Conservation (phyloP, 2,797 vertebrate genomes). For the Chelmon rostratus region DNA sequence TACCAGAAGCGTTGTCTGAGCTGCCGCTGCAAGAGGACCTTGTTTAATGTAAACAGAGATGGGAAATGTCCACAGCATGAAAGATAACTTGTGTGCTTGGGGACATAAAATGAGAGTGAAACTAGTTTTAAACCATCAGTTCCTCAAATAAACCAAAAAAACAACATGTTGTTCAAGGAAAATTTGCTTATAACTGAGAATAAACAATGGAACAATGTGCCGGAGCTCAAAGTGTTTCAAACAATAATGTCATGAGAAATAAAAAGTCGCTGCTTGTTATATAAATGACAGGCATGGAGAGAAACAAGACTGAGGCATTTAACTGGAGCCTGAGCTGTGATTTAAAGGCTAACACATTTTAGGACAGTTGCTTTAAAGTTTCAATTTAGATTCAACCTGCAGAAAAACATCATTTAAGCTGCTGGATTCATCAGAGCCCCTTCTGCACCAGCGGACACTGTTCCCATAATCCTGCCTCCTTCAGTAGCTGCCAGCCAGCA, state of each 20-base stretch:
- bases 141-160: conserved; percentile 3
- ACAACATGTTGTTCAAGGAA: not conserved
- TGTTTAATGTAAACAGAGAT: conserved; percentile 33
- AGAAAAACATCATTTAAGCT: not conserved
- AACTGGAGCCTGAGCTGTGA: not conserved
- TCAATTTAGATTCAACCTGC: not conserved
- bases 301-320: not conserved
- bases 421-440: not conserved
- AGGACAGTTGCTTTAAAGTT: not conserved
- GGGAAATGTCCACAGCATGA: conserved; percentile 20
- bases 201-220: not conserved
- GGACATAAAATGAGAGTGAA: conserved; percentile 24
- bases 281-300: not conserved
- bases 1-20: conserved; percentile 21
- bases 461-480: conserved; percentile 11
- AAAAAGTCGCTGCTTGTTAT: not conserved
- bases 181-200: conserved; percentile 8
- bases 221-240: not conserved
- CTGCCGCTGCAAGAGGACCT: conserved; percentile 16
- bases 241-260: not conserved
- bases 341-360: not conserved
- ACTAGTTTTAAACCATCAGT: conserved; percentile 19
- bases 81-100: conserved; percentile 5
- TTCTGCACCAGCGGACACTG: not conserved
- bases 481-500: conserved; percentile 24